Percentiles rank a stretch among this genome's conserved stretches.
Evolutionary conservation across 2,113 vertebrate genomes (phyloP).

Genomic region (Cheirogaleus medius): DNA sequence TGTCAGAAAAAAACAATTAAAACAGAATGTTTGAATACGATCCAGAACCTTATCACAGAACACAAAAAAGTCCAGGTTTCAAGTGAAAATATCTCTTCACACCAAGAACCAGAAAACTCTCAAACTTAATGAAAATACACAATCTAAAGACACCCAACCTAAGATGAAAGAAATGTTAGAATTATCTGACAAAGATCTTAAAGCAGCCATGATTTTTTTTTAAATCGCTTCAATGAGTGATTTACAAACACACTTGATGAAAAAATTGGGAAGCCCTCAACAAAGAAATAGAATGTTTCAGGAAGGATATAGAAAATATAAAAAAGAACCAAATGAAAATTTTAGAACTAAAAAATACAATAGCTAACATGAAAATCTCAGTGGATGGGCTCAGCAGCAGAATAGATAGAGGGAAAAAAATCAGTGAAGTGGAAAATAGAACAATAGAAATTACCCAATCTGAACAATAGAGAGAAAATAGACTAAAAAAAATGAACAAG

Average conservation of each 20-base stretch:
- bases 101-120: background rate
- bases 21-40: background rate
- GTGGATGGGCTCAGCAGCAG: background rate
- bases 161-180: background rate
- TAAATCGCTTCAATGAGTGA: background rate
- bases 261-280: background rate
- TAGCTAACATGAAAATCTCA: constrained; percentile 14
- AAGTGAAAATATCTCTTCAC: background rate
- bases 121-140: background rate
- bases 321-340: background rate
- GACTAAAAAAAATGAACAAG: background rate
- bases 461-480: background rate
- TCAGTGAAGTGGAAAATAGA: background rate
- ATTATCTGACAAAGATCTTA: background rate
- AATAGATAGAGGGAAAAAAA: background rate
- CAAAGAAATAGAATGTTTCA: background rate
- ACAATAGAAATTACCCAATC: background rate
- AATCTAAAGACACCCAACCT: background rate
- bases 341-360: constrained; percentile 25
- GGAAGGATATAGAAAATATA: background rate
- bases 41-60: background rate
- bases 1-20: background rate
- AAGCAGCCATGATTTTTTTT: background rate
- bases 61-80: background rate
- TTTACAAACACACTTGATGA: background rate